Percentiles rank a stretch among this genome's conserved stretches.
These are phyloP conservation scores for Trichogramma dendrolimi DNA, from an alignment of 2,888 invertebrate species.

Conservation along the genomic window DNA sequence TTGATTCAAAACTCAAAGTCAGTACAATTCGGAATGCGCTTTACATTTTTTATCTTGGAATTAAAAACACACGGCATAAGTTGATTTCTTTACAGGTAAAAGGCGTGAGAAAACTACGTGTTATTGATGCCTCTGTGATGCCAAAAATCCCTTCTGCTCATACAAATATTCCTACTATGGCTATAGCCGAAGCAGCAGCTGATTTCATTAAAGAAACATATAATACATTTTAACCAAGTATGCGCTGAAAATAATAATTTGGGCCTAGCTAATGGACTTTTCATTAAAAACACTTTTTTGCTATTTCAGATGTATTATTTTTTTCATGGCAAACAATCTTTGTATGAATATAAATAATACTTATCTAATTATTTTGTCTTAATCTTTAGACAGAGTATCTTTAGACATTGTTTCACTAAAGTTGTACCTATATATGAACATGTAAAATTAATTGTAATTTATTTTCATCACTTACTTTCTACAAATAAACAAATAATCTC, in stretches of 20 bases:
- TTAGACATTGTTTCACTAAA: slow-evolving; percentile 16
- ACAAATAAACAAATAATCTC: slow-evolving; percentile 26
- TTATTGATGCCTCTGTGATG: slow-evolving; percentile 60
- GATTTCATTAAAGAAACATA: not conserved
- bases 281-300: too few relatives aligned
- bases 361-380: too few relatives aligned
- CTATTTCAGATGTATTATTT: too few relatives aligned
- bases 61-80: not conserved
- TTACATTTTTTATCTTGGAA: not conserved
- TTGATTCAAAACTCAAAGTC: slow-evolving; percentile 58
- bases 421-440: slow-evolving; percentile 1
- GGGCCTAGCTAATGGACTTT: too few relatives aligned
- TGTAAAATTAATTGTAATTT: slow-evolving; percentile 15
- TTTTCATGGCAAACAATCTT: too few relatives aligned
- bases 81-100: not conserved
- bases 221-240: too few relatives aligned
- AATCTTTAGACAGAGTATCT: too few relatives aligned
- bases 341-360: too few relatives aligned
- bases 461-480: slow-evolving; percentile 14
- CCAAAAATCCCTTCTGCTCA: slow-evolving; percentile 41
- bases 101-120: slow-evolving; percentile 55
- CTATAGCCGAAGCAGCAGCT: not conserved
- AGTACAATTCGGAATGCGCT: slow-evolving; percentile 30
- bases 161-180: not conserved
- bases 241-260: too few relatives aligned